Evolutionary conservation across 1,140 invertebrate genomes (phyloP).

Genomic region (Hypsibius dujardini): DNA sequence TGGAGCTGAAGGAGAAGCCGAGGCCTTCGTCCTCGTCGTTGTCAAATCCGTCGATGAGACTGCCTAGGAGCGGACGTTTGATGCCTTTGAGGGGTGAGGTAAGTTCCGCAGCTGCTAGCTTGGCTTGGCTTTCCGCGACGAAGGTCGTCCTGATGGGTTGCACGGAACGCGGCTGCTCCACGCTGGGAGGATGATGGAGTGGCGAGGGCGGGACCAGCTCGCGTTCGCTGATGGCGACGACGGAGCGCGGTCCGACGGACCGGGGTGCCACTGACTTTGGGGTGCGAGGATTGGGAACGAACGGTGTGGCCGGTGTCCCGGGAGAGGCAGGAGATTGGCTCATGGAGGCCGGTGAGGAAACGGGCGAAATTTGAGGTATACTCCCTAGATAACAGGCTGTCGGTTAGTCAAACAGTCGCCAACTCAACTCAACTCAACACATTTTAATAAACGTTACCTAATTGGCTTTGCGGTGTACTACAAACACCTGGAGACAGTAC

Average conservation of each 20-base stretch:
- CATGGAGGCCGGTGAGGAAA: constrained; percentile 7
- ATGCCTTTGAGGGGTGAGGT: too few relatives aligned
- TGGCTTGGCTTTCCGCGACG: too few relatives aligned
- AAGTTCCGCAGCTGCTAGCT: too few relatives aligned
- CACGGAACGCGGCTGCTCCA: not conserved
- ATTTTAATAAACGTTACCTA: not conserved
- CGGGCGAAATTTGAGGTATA: not conserved
- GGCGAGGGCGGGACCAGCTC: not conserved
- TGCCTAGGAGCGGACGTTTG: too few relatives aligned
- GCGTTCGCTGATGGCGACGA: not conserved
- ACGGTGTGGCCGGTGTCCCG: not conserved
- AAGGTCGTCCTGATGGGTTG: too few relatives aligned
- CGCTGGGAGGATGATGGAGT: not conserved
- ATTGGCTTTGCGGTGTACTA: not conserved
- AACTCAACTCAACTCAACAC: not conserved
- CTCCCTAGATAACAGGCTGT: not conserved
- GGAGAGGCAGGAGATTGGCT: not conserved
- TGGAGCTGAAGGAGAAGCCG: not conserved
- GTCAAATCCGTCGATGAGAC: too few relatives aligned
- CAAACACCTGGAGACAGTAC: not conserved
- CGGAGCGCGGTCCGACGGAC: not conserved
- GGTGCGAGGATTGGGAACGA: not conserved
- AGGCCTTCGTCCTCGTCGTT: not conserved
- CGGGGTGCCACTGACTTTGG: not conserved
- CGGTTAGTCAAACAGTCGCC: not conserved